phyloP scores from a whole-genome alignment of 2,797 vertebrate species.

The Enteromius mattozi region DNA sequence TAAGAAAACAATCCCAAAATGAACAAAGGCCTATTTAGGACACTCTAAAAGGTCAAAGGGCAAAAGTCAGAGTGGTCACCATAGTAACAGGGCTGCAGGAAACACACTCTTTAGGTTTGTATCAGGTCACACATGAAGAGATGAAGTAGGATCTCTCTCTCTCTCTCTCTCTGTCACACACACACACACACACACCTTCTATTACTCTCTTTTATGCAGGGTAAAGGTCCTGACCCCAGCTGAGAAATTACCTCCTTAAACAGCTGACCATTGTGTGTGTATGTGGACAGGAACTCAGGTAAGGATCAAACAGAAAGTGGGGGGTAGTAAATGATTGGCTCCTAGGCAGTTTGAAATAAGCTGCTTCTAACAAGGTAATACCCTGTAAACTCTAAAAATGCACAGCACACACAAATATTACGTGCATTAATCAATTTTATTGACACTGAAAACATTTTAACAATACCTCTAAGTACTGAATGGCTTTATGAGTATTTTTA shows the following conservation, averaged over 20 bases:
- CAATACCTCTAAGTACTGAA: neutral
- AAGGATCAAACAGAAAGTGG: slow-evolving; percentile 25
- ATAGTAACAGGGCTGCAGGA: slow-evolving; percentile 44
- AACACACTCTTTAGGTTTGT: slow-evolving; percentile 8
- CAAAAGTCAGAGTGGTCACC: slow-evolving; percentile 13
- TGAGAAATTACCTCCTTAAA: neutral
- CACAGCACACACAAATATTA: neutral
- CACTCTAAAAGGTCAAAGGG: slow-evolving; percentile 48
- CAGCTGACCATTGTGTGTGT: slow-evolving; percentile 31
- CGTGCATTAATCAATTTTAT: neutral
- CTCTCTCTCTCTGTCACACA: neutral
- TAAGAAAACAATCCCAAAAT: slow-evolving; percentile 15
- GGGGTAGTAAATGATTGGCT: slow-evolving; percentile 47
- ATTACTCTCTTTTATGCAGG: slow-evolving; percentile 15
- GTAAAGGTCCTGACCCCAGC: slow-evolving; percentile 30
- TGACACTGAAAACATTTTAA: neutral
- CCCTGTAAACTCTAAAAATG: neutral
- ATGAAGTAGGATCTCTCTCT: slow-evolving; percentile 7
- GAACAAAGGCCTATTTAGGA: slow-evolving; percentile 57
- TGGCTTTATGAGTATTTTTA: neutral
- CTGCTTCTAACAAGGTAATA: neutral
- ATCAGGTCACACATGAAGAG: slow-evolving; percentile 40
- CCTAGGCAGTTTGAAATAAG: neutral
- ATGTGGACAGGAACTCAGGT: slow-evolving; percentile 26
- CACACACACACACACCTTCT: slow-evolving; percentile 7